Base-by-base conservation (phyloP, 2,888 invertebrate species). In the Scaptomyza parva region DNA sequence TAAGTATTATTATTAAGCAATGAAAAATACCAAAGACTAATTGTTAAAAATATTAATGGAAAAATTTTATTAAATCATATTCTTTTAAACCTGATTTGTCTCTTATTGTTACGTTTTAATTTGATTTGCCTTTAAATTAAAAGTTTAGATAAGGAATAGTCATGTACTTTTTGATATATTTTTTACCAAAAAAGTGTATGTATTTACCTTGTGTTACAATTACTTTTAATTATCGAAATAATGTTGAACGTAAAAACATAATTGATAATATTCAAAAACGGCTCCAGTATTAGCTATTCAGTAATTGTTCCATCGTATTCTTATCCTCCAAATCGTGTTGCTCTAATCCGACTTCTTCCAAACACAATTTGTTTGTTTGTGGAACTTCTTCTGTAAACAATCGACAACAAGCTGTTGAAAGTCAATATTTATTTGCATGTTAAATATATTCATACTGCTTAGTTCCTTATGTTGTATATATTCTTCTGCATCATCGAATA, bases 321-420 rank as follows among this genome's bases (percentile, higher is more conserved):
- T 93, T 92, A 82, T 94, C 93, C 44, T 92, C 92, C n/a, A 92
- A 91, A 88, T 95, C 80, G 26, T 60, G 71, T 14, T 63, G 94
- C 74, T 95, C 94, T 51, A 95, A 86, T 66, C 93, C 93, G 67
- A 95, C 94, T 86, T 95, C 95, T 82, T 95, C 95, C 59, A 95
- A 90, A 55, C 93, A 92, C 64, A 91, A 50, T n/a, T 92, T 91
- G 47, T 90, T 81, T 48, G 86, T 82, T 7, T 41, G 43, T 61
- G 61, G 78, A 28, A 78, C 72, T 45, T 89, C 89, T 83, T 89
- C 90, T 88, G 30, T 0, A 59, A 70, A 39, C 3, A 8, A 2
- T 4, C 0, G 3, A 17, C 2, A 7, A 9, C 2, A 6, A 20
- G 1, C 2, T 17, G 9, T 9, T 37, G 28, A 3, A 20, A 9